Evolutionary conservation across 2,797 vertebrate species (phyloP), one percentile per base, ranked within the genome.

Genomic region (Acanthurus leucopareius): DNA sequence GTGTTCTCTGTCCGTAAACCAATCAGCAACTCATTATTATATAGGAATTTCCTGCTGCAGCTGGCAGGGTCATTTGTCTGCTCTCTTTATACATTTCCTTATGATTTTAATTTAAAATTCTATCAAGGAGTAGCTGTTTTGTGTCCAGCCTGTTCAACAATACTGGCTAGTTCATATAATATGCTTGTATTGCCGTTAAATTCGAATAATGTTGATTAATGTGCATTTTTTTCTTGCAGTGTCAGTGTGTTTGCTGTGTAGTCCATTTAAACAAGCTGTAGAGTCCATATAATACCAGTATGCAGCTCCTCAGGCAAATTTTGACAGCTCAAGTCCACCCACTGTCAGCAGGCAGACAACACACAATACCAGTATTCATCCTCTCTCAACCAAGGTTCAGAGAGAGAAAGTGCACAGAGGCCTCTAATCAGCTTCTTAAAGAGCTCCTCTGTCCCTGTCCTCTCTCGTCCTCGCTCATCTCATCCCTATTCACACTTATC

Each of bases 301-400:
- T 73, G 32, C 74, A 57, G 72, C 59, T 73, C 75, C 77, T 80
- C 69, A 44, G 71, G 77, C 86, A 73, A 63, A 84, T 80, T 86
- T n/a, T 75, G 66, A 58, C 73, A 69, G 72, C 70, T 82, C 13
- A 66, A 70, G 68, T 89, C 78, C 62, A 67, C 61, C 67, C 70
- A 64, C 63, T 78, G 53, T 83, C 52, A 82, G 79, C 22, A 68
- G 76, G 70, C 66, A 75, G 56, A 66, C 45, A 45, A 14, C 11
- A 75, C 2, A 94, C 92, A 93, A 90, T 92, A 79, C 65, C 25
- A 28, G 77, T 64, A 91, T 92, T 92, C 90, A 89, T 91, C 44
- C 69, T 54, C 56, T 54, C 56, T 61, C 42, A 49, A 44, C 58
- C 67, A 49, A 75, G 84, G 85, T 75, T 80, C 75, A 81, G 69